Conservation (phyloP, 37 sponge, comb jelly and placozoan genomes). For the Lycopodina hypogea region DNA sequence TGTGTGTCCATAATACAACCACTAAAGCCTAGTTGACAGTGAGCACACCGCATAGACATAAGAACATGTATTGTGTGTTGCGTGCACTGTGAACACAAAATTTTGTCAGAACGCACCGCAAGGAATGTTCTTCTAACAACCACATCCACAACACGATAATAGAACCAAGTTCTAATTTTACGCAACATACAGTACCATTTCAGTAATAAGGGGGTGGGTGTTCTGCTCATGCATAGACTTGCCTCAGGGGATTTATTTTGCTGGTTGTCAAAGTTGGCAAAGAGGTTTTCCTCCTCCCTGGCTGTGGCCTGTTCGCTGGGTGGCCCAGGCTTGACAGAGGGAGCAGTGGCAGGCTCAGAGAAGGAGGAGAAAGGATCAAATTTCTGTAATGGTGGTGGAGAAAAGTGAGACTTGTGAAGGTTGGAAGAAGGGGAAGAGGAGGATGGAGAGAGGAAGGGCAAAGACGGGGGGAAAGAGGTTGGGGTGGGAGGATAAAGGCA, state of each 20-base stretch:
- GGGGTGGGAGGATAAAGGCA: neutral
- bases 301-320: neutral
- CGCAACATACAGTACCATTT: too few relatives aligned
- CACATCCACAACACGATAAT: too few relatives aligned
- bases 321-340: neutral
- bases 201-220: too few relatives aligned
- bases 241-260: neutral
- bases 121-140: too few relatives aligned
- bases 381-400: neutral
- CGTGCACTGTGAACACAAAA: too few relatives aligned
- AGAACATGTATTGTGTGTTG: too few relatives aligned
- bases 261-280: constrained; percentile 16
- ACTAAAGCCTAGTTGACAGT: too few relatives aligned
- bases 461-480: neutral
- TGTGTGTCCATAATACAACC: too few relatives aligned
- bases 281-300: constrained; percentile 23
- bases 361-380: constrained; percentile 19
- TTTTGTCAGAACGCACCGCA: too few relatives aligned
- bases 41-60: too few relatives aligned
- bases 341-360: neutral
- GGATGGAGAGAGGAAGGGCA: neutral
- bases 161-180: too few relatives aligned
- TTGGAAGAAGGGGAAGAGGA: neutral
- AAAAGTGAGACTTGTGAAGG: neutral
- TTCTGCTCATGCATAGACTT: too few relatives aligned